These are phyloP conservation scores for Drosophila subquinaria DNA, from an alignment of 2,888 invertebrate species.

Conservation along the genomic window DNA sequence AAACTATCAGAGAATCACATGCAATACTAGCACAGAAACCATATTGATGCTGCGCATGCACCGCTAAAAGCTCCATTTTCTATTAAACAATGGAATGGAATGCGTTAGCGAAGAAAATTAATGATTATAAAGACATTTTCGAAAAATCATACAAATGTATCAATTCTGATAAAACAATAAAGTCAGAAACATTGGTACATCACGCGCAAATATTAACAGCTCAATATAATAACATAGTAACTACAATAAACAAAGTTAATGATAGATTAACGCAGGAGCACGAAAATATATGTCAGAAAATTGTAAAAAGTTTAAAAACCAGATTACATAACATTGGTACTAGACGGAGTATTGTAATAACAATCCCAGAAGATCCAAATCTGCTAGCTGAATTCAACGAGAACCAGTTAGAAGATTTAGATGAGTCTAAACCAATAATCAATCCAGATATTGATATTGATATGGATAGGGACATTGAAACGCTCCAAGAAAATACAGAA, in stretches of 20 bases:
- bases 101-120: background rate
- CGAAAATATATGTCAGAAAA: background rate
- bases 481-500: no score
- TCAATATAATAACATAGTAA: conserved; percentile 1
- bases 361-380: background rate
- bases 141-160: conserved; percentile 4
- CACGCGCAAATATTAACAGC: background rate
- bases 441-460: background rate
- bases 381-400: background rate
- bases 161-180: conserved; percentile 1
- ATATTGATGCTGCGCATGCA: conserved; percentile 9
- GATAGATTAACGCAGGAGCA: background rate
- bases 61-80: conserved; percentile 1
- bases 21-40: no score
- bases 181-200: background rate
- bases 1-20: no score
- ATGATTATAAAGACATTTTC: background rate
- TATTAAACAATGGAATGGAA: conserved; percentile 1
- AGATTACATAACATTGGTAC: background rate
- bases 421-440: background rate
- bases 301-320: background rate
- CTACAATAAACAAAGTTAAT: background rate
- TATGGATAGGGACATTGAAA: background rate
- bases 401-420: background rate
- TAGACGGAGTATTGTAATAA: background rate